Evolutionary conservation across 2,888 invertebrate genomes (phyloP).

Genomic region (Nemurella pictetii): DNA sequence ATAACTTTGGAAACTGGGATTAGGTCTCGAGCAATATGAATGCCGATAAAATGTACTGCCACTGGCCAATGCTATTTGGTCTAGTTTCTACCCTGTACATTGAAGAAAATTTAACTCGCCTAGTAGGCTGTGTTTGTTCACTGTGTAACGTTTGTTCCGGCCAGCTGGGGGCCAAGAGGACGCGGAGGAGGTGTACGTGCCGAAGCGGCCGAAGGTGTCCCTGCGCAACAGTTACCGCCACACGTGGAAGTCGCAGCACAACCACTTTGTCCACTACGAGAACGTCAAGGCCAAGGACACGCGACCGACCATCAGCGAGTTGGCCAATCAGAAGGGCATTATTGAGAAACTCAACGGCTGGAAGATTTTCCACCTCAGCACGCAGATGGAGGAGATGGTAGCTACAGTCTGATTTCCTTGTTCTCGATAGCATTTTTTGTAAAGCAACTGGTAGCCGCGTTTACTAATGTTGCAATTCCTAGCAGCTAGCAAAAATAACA

Average conservation of each 20-base stretch:
- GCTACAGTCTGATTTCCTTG: conserved; percentile 46
- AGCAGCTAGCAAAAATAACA: neutral
- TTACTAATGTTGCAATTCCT: too few species aligned
- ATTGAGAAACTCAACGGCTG: conserved; percentile 89
- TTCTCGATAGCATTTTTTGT: too few species aligned
- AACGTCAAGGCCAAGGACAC: conserved; percentile 91
- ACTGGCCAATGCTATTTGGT: neutral
- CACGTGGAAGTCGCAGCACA: conserved; percentile 72
- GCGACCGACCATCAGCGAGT: conserved; percentile 81
- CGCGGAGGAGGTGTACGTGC: conserved; percentile 35
- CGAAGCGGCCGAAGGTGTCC: conserved; percentile 52
- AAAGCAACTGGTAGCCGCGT: too few species aligned
- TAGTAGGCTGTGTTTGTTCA: neutral
- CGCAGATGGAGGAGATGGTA: conserved; percentile 93
- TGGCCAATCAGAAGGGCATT: conserved; percentile 86
- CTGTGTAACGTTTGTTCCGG: neutral
- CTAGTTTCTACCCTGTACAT: too few species aligned
- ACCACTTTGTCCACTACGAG: conserved; percentile 72
- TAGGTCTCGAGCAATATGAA: too few species aligned
- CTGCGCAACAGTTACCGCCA: conserved; percentile 67
- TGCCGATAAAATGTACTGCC: too few species aligned
- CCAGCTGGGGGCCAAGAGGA: too few species aligned
- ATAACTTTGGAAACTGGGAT: too few species aligned
- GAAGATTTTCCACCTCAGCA: conserved; percentile 90
- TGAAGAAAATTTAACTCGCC: neutral